phyloP scores from a whole-genome alignment of 2,113 vertebrate genomes.

The Rutilus rutilus region DNA sequence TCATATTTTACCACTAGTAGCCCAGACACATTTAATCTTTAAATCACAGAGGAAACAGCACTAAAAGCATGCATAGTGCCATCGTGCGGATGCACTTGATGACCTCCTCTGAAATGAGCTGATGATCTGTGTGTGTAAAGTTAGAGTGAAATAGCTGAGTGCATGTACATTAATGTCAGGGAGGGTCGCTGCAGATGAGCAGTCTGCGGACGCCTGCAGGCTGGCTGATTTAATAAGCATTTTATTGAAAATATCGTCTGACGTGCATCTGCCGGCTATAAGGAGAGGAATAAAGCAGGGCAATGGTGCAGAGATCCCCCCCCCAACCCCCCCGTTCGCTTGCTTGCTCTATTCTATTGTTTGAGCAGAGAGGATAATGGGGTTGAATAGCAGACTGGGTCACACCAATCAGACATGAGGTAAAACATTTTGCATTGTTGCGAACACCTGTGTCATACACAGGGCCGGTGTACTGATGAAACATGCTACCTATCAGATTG shows the following conservation, averaged over 20 bases:
- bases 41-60: not conserved
- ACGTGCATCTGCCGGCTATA: slow-evolving; percentile 58
- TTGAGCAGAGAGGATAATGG: slow-evolving; percentile 11
- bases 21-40: not conserved
- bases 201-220: slow-evolving; percentile 7
- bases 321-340: too few relatives aligned
- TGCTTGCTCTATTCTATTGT: too few relatives aligned
- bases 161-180: slow-evolving; percentile 30
- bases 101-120: slow-evolving; percentile 9
- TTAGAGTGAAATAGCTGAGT: not conserved
- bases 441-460: not conserved
- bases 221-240: slow-evolving; percentile 47
- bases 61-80: slow-evolving; percentile 6
- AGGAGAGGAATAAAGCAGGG: slow-evolving; percentile 14
- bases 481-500: too few relatives aligned
- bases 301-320: not conserved
- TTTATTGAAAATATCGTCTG: slow-evolving; percentile 58
- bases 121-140: slow-evolving; percentile 20
- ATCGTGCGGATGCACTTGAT: slow-evolving; percentile 19
- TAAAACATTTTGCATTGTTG: not conserved
- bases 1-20: not conserved
- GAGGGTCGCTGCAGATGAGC: slow-evolving; percentile 15
- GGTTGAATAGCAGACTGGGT: slow-evolving; percentile 28
- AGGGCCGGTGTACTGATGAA: too few relatives aligned
- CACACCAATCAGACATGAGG: not conserved